These are phyloP conservation scores for Drosophila pallidifrons DNA, from an alignment of 1,140 invertebrate genomes.

Conservation along the genomic window DNA sequence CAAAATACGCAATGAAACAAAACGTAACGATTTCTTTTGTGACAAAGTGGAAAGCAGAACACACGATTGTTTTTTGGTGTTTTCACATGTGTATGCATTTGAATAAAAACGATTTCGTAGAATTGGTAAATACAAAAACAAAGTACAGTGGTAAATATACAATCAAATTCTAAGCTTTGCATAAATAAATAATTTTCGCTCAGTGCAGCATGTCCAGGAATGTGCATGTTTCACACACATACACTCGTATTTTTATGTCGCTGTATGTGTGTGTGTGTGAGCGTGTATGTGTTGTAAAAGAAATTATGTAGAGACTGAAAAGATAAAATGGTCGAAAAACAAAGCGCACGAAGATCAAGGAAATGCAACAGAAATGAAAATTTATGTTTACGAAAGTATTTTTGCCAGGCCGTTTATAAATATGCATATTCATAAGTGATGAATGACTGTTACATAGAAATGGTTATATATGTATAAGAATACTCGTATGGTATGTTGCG, in stretches of 20 bases:
- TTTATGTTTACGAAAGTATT: constrained; percentile 75
- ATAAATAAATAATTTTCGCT: constrained; percentile 37
- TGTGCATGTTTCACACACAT: constrained; percentile 10
- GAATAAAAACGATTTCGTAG: neutral
- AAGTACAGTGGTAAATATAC: constrained; percentile 22
- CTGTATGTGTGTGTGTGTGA: constrained; percentile 20
- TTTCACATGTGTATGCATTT: neutral
- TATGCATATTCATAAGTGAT: constrained; percentile 54
- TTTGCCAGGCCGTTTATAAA: constrained; percentile 65
- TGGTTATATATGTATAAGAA: neutral
- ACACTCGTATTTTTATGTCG: neutral
- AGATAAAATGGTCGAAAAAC: constrained; percentile 66
- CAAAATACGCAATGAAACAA: too few relatives aligned
- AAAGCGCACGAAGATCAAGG: constrained; percentile 59
- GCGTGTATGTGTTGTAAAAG: constrained; percentile 45
- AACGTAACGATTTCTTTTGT: too few relatives aligned
- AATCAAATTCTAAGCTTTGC: constrained; percentile 17
- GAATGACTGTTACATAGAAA: constrained; percentile 1
- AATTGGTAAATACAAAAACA: neutral
- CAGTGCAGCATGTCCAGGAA: constrained; percentile 46
- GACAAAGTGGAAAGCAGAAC: too few relatives aligned
- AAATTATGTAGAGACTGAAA: constrained; percentile 61
- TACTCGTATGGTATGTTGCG: too few relatives aligned
- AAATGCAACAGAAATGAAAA: constrained; percentile 80
- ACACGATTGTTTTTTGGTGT: too few relatives aligned